Base-by-base conservation (phyloP, 1,140 invertebrate species). In the Drosophila insularis region DNA sequence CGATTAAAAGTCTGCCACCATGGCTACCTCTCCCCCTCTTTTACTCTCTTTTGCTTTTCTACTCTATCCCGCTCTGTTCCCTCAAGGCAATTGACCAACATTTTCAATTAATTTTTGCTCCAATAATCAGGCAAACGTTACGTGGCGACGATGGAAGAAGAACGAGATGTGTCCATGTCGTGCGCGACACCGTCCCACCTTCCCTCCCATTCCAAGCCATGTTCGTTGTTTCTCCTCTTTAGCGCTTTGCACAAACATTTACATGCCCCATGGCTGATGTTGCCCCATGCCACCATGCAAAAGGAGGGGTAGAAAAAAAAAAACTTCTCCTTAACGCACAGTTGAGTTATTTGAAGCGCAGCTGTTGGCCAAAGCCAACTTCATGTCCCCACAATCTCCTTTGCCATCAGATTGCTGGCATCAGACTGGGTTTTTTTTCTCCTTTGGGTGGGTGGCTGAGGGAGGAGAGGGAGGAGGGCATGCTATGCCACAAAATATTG, bases 71-170 rank as follows among this genome's bases (percentile, higher is more conserved):
- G n/a, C 8, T 11, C 7, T 50, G 43, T 74, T 68, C 58, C 68
- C 67, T 78, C 66, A 63, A 76, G 87, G 81, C 80, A 90, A 90
- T 90, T 90, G 86, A 90, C 86, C 86, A 90, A 90, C 86, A 90
- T 90, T 90, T 90, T 90, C 86, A 90, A 90, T 90, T 90, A 90
- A 90, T 90, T 87, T 78, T 90, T 90, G 86, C 86, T 86, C 87
- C 86, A 90, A 90, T 90, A 90, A 90, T 78, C 85, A 87, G 80
- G 66, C 86, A 71, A 59, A 39, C 78, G 63, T 78, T 62, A 69
- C 77, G 70, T 69, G 69, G 74, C 73, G n/a, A 35, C 27, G 58
- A 62, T 40, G 60, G 60, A 62, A 54, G 58, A 23, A 62, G 39
- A 27, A 31, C 37, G 39, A 53, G 50, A 40, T 27, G 60, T 62